Evolutionary conservation across 92 coral and sea anemone genomes (phyloP), one percentile per base, ranked within the genome.

Genomic region (Siderastrea siderea): DNA sequence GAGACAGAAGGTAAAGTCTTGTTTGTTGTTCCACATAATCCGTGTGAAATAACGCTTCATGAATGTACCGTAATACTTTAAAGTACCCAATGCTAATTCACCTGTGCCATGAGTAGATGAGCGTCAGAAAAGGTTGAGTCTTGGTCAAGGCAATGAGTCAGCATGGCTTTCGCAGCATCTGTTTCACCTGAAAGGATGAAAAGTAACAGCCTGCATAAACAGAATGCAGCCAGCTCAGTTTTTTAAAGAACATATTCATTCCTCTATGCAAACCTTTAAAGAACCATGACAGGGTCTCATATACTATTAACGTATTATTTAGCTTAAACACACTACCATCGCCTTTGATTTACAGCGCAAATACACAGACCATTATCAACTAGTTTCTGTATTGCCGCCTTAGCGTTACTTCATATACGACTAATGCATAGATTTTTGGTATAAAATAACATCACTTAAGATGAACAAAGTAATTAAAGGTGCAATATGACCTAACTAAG

Each of bases 51-150:
- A 7, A 7, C 61, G 2, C 8, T 7, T 11, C 10, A 14, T 55
- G n/a, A n/a, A n/a, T n/a, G 9, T 55, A 55, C 38, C 38, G 38
- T 26, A 26, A 26, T 26, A 26, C 38, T 26, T 26, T 26, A 71
- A 55, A 43, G 13, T 43, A 12, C 19, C 48, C 48, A 46, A 8
- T 19, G 64, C 45, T 16, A 45, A 17, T 7, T 78, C 80, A 98
- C 99, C 96, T 98, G 99, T 5, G 99, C 98, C 99, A 98, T 98
- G 59, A 98, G 92, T 15, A 98, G 92, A 88, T 98, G 99, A 6
- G 96, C 99, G 89, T 96, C 99, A 15, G 99, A 98, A 69, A 98
- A 98, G 12, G 98, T 98, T 84, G 98, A 92, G 59, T 98, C 98
- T 82, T 98, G 97, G 52, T 94, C 96, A 72, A 98, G 84, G 82